Percentiles rank a stretch among this genome's conserved stretches.
phyloP scores from a whole-genome alignment of 2,888 invertebrate species.

The Thelaira solivaga region DNA sequence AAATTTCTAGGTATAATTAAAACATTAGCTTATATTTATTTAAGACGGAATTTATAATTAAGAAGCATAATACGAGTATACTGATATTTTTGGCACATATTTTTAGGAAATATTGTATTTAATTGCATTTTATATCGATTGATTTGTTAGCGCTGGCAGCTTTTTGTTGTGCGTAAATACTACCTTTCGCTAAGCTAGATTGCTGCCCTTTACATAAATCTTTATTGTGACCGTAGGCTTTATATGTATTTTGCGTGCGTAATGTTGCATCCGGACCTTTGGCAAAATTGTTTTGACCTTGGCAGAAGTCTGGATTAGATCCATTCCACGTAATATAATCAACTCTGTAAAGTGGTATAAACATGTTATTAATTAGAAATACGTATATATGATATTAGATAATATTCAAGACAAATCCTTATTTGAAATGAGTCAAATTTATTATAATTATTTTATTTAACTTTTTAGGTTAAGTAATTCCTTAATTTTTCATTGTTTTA shows the following conservation, averaged over 20 bases:
- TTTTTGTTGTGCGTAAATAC: slow-evolving; percentile 85
- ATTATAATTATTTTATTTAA: neutral
- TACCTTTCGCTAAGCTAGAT: slow-evolving; percentile 85
- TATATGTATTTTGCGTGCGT: slow-evolving; percentile 75
- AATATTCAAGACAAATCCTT: neutral
- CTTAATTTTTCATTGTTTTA: no score
- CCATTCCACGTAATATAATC: slow-evolving; percentile 92
- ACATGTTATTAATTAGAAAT: no score
- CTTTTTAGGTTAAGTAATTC: neutral
- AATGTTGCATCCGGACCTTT: slow-evolving; percentile 80
- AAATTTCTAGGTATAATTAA: no score
- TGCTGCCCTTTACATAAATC: slow-evolving; percentile 85
- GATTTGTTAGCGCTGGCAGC: slow-evolving; percentile 64
- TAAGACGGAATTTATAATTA: slow-evolving; percentile 34
- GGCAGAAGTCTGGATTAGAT: slow-evolving; percentile 82
- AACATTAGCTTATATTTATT: no score
- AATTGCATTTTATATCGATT: slow-evolving; percentile 76
- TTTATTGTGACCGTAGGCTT: slow-evolving; percentile 83
- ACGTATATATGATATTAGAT: slow-evolving; percentile 8
- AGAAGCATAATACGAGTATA: slow-evolving; percentile 38
- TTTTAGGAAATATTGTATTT: slow-evolving; percentile 39
- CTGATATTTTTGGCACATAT: slow-evolving; percentile 37
- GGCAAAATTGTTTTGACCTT: slow-evolving; percentile 77
- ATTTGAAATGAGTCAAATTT: neutral
- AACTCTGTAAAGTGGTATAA: slow-evolving; percentile 82